phyloP scores from a whole-genome alignment of 2,113 vertebrate species.

The Petroica traversi region DNA sequence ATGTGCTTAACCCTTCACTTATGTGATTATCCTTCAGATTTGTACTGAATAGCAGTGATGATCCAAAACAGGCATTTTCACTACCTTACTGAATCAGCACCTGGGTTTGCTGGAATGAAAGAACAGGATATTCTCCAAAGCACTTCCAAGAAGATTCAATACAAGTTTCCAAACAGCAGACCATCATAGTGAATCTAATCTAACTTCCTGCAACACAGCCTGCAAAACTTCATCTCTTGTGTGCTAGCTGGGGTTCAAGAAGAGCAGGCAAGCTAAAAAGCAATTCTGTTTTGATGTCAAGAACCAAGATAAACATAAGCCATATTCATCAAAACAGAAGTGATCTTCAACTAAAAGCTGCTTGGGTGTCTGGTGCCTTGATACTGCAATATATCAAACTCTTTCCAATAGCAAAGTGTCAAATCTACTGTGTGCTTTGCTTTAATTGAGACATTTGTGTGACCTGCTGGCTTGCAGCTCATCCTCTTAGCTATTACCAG shows the following conservation, averaged over 20 bases:
- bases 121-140: not conserved
- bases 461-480: not conserved
- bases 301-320: not conserved
- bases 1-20: not conserved
- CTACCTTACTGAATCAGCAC: not conserved
- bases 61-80: not conserved
- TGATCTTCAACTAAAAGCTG: not conserved
- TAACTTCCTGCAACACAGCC: not conserved
- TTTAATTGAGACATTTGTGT: not conserved
- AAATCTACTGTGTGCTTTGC: not conserved
- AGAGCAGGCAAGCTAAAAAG: not conserved
- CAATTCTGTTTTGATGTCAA: not conserved
- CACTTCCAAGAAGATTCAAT: not conserved
- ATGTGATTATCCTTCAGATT: not conserved
- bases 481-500: rapidly evolving
- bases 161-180: not conserved
- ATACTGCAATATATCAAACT: not conserved
- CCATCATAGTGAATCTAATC: not conserved
- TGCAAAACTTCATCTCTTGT: not conserved
- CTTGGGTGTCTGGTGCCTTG: not conserved
- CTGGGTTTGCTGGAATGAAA: not conserved
- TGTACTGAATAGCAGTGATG: not conserved
- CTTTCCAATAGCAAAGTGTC: not conserved
- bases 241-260: not conserved
- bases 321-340: not conserved